phyloP scores from a whole-genome alignment of 1,140 invertebrate species.

The Callitettix versicolor region DNA sequence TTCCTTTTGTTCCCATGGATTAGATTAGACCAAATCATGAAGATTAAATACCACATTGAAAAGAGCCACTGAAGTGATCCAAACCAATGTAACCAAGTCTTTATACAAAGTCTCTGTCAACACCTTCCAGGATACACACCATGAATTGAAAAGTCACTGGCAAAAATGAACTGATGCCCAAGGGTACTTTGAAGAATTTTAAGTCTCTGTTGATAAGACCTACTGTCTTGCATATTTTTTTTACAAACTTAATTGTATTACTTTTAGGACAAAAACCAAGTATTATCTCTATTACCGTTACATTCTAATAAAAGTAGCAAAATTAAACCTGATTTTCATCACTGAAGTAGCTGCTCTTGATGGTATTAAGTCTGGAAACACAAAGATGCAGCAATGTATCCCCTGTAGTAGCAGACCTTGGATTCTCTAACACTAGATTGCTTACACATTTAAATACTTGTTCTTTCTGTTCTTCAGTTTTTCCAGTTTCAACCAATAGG shows the following conservation, averaged over 20 bases:
- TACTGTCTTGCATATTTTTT: no score
- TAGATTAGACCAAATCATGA: no score
- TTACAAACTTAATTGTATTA: background rate
- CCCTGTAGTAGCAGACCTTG: conserved; percentile 55
- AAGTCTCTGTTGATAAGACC: no score
- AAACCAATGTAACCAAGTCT: no score
- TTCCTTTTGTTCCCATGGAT: no score
- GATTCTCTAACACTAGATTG: conserved; percentile 47
- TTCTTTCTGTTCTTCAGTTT: conserved; percentile 37
- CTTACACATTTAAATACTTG: conserved; percentile 36
- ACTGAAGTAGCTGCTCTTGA: conserved; percentile 63
- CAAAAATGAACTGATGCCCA: no score
- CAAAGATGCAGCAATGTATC: conserved; percentile 73
- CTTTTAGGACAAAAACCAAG: background rate
- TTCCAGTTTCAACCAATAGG: conserved; percentile 52
- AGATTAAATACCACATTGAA: no score
- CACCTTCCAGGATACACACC: no score
- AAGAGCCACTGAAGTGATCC: no score
- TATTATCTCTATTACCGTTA: background rate
- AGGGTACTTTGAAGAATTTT: no score
- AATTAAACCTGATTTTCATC: conserved; percentile 52
- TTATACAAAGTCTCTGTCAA: no score
- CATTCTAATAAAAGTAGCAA: background rate
- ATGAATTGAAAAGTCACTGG: no score
- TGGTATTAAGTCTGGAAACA: conserved; percentile 65